phyloP scores from a whole-genome alignment of 1,140 invertebrate species.

The Colletes latitarsis region DNA sequence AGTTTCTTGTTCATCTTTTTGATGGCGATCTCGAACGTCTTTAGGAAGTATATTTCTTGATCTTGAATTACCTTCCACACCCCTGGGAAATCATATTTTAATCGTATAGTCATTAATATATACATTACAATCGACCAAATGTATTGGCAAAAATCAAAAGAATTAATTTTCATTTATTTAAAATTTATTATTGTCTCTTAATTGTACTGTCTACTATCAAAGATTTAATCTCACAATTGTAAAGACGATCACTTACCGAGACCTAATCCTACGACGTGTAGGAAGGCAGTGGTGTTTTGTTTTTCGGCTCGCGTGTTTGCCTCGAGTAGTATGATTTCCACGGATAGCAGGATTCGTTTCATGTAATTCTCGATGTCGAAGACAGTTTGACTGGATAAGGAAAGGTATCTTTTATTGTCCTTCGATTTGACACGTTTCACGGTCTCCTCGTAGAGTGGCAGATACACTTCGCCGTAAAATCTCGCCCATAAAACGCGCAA shows the following conservation, averaged over 20 bases:
- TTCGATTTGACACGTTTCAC: conserved; percentile 67
- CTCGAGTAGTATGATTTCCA: conserved; percentile 79
- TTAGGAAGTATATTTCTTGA: conserved; percentile 77
- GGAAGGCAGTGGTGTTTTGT: conserved; percentile 77
- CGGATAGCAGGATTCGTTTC: conserved; percentile 76
- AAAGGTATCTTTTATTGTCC: conserved; percentile 71
- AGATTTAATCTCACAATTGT: not conserved
- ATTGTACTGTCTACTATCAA: too few species aligned
- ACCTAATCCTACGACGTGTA: conserved; percentile 80
- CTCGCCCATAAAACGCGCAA: conserved; percentile 73
- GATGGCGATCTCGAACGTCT: conserved; percentile 77
- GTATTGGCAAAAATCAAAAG: not conserved
- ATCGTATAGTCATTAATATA: too few species aligned
- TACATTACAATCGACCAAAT: not conserved
- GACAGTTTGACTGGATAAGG: conserved; percentile 63
- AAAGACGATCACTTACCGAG: conserved; percentile 69
- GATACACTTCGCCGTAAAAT: conserved; percentile 75
- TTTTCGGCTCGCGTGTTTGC: conserved; percentile 77
- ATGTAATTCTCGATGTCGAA: conserved; percentile 79
- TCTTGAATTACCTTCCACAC: conserved; percentile 70
- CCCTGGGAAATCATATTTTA: conserved; percentile 50
- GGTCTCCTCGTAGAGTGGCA: conserved; percentile 72
- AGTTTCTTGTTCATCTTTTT: conserved; percentile 76
- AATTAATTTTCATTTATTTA: not conserved
- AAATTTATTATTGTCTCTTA: too few species aligned